Percentiles rank a stretch among this genome's conserved stretches.
Evolutionary conservation across 1,140 invertebrate species (phyloP).

Genomic region (Euura lappo): DNA sequence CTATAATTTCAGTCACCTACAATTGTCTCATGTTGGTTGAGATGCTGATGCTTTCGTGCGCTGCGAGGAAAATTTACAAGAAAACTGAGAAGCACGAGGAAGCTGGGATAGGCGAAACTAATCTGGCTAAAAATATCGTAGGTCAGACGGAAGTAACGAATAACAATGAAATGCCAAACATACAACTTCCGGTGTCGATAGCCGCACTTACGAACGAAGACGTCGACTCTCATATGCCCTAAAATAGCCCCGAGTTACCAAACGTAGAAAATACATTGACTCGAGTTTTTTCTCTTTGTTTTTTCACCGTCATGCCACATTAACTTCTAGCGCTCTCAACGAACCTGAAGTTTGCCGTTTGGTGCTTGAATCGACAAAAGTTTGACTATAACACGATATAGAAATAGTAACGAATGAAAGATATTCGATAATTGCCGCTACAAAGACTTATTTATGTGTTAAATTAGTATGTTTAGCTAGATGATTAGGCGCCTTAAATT

Average conservation of each 20-base stretch:
- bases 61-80: conserved; percentile 47
- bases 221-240: conserved; percentile 1
- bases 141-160: background rate
- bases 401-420: too few relatives aligned
- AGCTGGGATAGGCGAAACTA: background rate
- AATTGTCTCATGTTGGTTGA: conserved; percentile 58
- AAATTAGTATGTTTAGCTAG: too few relatives aligned
- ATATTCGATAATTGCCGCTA: too few relatives aligned
- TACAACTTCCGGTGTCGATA: background rate
- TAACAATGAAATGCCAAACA: conserved; percentile 1
- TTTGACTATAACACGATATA: too few relatives aligned
- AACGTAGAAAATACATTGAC: too few relatives aligned
- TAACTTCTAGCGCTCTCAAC: too few relatives aligned
- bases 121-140: background rate
- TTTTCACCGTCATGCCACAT: background rate
- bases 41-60: conserved; percentile 57
- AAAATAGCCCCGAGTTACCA: background rate
- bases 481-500: too few relatives aligned
- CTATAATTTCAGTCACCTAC: conserved; percentile 53
- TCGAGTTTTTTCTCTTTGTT: background rate
- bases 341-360: too few relatives aligned
- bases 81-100: conserved; percentile 5
- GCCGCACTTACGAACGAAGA: background rate
- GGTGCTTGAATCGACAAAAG: too few relatives aligned
- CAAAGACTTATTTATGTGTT: too few relatives aligned